These are phyloP conservation scores for rabbit (Oryctolagus cuniculus) DNA, from an alignment of 2,113 vertebrate species.

Conservation along the genomic window DNA sequence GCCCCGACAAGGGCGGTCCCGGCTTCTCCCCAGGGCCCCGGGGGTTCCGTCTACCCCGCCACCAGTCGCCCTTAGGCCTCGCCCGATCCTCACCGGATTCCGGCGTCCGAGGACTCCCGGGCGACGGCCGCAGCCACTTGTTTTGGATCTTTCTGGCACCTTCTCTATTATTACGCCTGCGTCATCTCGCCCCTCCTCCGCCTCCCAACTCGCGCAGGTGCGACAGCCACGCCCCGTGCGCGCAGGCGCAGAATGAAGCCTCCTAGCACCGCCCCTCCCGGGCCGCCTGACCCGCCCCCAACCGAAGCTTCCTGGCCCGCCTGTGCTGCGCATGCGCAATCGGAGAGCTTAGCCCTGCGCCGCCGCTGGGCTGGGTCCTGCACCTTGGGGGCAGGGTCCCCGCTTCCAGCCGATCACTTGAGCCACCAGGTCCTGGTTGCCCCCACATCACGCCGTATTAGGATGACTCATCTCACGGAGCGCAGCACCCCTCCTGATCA, in stretches of 20 bases:
- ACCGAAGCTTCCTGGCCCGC: rapidly evolving
- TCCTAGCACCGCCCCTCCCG: background rate
- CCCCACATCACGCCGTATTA: background rate
- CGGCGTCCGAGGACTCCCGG: conserved; percentile 54
- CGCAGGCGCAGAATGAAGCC: conserved; percentile 74
- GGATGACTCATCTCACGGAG: background rate
- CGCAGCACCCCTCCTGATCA: background rate
- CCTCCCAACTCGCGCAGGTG: conserved; percentile 81
- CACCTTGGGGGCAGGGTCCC: rapidly evolving
- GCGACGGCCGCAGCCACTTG: conserved; percentile 81
- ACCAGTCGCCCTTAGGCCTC: conserved; percentile 21
- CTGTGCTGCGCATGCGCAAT: conserved; percentile 66
- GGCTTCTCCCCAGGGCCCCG: background rate
- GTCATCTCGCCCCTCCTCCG: conserved; percentile 72
- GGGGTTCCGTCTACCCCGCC: background rate
- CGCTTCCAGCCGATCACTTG: background rate
- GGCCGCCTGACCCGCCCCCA: background rate
- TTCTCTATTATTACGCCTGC: conserved; percentile 84
- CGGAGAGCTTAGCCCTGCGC: background rate
- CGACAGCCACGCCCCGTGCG: conserved; percentile 71
- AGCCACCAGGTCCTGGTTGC: background rate
- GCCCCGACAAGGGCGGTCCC: background rate
- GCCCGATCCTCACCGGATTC: conserved; percentile 64
- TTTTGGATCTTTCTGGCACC: conserved; percentile 85
- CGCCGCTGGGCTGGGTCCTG: background rate